Percentiles rank a stretch among this genome's conserved stretches.
Conservation (phyloP, 2,797 vertebrate genomes). For the Sarcoramphus papa region DNA sequence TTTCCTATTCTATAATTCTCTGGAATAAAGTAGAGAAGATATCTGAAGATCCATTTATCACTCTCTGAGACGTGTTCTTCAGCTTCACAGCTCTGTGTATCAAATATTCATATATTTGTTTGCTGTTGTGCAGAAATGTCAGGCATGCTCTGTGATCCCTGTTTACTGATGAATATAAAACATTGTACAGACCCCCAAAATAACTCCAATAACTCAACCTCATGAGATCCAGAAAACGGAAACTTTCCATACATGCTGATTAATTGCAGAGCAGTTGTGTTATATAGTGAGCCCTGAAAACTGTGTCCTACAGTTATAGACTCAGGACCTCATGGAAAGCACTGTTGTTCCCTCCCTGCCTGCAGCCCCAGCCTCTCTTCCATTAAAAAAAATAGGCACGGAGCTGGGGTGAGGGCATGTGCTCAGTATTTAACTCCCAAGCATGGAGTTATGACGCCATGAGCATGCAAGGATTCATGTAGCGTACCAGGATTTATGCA, state of each 20-base stretch:
- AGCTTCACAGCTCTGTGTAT: not conserved
- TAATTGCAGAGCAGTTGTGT: not conserved
- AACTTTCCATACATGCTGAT: not conserved
- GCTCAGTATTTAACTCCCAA: not conserved
- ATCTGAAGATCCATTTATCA: not conserved
- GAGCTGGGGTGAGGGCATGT: not conserved
- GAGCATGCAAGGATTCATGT: not conserved
- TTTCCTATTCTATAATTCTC: not conserved
- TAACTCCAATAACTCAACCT: not conserved
- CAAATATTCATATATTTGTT: not conserved
- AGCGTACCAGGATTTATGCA: accelerated
- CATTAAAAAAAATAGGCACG: not conserved
- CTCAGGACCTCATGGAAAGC: not conserved
- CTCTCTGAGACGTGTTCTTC: not conserved
- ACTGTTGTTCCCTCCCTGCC: not conserved
- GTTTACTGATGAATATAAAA: not conserved
- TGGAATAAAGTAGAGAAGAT: not conserved
- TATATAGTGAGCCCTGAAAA: not conserved
- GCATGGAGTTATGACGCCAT: accelerated
- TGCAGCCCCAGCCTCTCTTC: not conserved
- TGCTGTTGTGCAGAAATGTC: not conserved
- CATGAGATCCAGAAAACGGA: not conserved
- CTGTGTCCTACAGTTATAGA: not conserved
- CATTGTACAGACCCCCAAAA: not conserved
- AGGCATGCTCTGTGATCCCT: not conserved